phyloP scores from a whole-genome alignment of 2,888 invertebrate genomes.

The Pandemis cinnamomeana region DNA sequence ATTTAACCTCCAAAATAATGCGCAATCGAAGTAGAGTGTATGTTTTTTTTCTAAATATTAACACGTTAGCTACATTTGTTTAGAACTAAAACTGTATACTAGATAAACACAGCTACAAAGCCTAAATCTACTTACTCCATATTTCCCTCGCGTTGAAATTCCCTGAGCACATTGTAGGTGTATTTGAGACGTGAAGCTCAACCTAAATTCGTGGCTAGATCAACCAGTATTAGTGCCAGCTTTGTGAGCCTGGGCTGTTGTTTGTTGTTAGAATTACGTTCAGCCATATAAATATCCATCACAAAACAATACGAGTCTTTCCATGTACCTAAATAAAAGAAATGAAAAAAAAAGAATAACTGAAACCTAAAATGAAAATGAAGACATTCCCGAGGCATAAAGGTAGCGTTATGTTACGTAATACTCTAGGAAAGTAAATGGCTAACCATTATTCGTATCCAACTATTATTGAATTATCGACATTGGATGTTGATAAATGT shows the following conservation, averaged over 20 bases:
- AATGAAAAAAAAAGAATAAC: no score
- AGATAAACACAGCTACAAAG: neutral
- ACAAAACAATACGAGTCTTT: neutral
- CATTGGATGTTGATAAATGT: slow-evolving; percentile 31
- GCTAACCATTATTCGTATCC: neutral
- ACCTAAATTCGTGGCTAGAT: slow-evolving; percentile 52
- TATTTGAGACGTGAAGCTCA: slow-evolving; percentile 45
- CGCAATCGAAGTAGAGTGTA: no score
- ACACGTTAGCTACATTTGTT: no score
- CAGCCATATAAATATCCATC: neutral
- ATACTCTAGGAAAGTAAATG: neutral
- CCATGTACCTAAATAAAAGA: neutral
- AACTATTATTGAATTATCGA: slow-evolving; percentile 30
- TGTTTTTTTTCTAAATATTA: no score
- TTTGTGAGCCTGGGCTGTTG: slow-evolving; percentile 19
- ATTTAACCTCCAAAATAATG: no score
- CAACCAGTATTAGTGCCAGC: slow-evolving; percentile 40
- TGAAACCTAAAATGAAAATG: no score
- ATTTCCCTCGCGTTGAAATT: neutral
- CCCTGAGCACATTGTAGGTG: neutral
- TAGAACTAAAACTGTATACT: neutral
- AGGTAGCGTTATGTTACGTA: no score
- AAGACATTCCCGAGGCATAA: no score
- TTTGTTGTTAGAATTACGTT: neutral
- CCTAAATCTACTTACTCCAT: neutral